These are phyloP conservation scores for Tetraneura akinire DNA, from an alignment of 1,140 invertebrate species.

Conservation along the genomic window DNA sequence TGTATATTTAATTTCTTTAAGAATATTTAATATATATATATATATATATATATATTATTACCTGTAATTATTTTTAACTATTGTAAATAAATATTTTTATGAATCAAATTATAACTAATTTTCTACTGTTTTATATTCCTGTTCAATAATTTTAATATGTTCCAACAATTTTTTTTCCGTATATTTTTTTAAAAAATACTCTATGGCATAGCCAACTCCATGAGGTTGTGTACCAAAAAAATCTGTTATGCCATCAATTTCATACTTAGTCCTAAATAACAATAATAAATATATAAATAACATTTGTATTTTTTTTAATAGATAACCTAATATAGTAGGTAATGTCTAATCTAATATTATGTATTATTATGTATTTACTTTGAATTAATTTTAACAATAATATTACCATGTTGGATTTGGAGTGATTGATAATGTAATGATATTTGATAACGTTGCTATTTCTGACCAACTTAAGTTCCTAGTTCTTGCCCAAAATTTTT, in stretches of 20 bases:
- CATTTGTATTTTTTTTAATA: no score
- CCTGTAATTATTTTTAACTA: not conserved
- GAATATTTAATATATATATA: no score
- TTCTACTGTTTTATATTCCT: not conserved
- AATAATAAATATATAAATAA: not conserved
- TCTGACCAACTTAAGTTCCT: constrained; percentile 48
- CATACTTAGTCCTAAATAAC: not conserved
- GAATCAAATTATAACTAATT: not conserved
- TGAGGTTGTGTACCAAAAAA: constrained; percentile 45
- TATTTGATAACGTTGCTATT: constrained; percentile 41
- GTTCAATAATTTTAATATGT: constrained; percentile 43
- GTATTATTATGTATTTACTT: no score
- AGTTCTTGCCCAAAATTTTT: constrained; percentile 49
- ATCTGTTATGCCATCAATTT: constrained; percentile 33
- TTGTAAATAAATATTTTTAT: not conserved
- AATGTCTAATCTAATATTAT: no score
- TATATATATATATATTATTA: no score
- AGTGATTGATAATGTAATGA: constrained; percentile 41
- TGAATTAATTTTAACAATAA: no score
- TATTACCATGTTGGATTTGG: constrained; percentile 32
- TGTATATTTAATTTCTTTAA: no score
- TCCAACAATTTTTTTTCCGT: constrained; percentile 40
- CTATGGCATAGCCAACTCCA: constrained; percentile 30
- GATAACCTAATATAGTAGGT: no score
- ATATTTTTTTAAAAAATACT: constrained; percentile 48